Conservation (phyloP, 1,140 invertebrate genomes). For the Atta texana region DNA sequence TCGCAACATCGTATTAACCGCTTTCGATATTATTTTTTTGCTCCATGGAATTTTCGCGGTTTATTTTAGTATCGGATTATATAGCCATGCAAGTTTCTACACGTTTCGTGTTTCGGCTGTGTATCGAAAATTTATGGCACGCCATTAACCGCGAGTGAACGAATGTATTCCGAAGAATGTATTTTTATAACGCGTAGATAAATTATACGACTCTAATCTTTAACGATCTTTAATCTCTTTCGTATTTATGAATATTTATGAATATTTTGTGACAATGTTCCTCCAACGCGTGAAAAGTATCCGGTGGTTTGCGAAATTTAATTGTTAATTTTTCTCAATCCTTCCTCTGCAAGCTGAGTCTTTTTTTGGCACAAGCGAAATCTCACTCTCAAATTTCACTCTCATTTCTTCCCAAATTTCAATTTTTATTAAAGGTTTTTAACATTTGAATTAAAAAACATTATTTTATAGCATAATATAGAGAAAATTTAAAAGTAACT, state of each 20-base stretch:
- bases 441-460: no score
- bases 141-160: background rate
- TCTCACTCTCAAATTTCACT: no score
- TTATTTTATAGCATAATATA: no score
- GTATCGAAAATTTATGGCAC: constrained; percentile 11
- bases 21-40: constrained; percentile 40
- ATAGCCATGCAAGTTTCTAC: background rate
- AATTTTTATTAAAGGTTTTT: no score
- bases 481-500: no score
- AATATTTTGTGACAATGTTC: background rate
- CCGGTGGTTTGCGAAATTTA: background rate
- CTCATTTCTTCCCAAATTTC: no score
- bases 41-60: constrained; percentile 25
- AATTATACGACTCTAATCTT: background rate
- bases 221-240: no score
- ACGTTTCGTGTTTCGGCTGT: background rate
- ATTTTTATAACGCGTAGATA: background rate
- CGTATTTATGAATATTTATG: background rate
- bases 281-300: background rate
- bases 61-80: constrained; percentile 27
- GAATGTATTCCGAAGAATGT: no score
- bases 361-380: no score
- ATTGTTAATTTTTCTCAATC: background rate
- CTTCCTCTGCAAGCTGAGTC: no score
- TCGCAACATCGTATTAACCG: background rate